These are phyloP conservation scores for Scytalopus superciliaris DNA, from an alignment of 2,113 vertebrate genomes.

Conservation along the genomic window DNA sequence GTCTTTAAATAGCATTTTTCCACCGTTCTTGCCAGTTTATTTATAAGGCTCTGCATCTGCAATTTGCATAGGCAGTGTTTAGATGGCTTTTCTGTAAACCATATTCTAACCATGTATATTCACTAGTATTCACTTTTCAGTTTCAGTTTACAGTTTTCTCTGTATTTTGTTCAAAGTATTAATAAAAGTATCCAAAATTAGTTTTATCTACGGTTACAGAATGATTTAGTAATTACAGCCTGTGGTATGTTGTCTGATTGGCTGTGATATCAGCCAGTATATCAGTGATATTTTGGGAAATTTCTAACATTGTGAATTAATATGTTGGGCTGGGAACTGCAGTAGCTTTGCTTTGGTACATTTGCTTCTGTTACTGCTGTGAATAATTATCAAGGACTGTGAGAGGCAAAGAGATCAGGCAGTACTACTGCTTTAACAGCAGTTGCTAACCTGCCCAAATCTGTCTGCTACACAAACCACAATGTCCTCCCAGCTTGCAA, in stretches of 20 bases:
- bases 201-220: background rate
- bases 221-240: background rate
- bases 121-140: background rate
- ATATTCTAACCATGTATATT: background rate
- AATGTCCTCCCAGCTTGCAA: background rate
- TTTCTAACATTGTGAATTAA: background rate
- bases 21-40: background rate
- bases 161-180: background rate
- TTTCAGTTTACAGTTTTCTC: too few relatives aligned
- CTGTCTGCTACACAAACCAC: background rate
- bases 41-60: background rate
- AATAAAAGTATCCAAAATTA: background rate
- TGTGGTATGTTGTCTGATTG: background rate
- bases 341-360: background rate
- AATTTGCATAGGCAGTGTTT: background rate
- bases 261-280: background rate
- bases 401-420: rapidly evolving
- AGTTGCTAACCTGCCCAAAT: background rate
- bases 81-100: background rate
- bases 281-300: background rate
- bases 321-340: background rate
- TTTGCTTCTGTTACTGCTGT: background rate
- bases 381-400: background rate
- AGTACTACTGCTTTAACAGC: background rate
- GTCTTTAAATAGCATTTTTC: background rate